Evolutionary conservation across 2,888 invertebrate species (phyloP), one percentile per base, ranked within the genome.

Genomic region (Phaedon cochleariae): DNA sequence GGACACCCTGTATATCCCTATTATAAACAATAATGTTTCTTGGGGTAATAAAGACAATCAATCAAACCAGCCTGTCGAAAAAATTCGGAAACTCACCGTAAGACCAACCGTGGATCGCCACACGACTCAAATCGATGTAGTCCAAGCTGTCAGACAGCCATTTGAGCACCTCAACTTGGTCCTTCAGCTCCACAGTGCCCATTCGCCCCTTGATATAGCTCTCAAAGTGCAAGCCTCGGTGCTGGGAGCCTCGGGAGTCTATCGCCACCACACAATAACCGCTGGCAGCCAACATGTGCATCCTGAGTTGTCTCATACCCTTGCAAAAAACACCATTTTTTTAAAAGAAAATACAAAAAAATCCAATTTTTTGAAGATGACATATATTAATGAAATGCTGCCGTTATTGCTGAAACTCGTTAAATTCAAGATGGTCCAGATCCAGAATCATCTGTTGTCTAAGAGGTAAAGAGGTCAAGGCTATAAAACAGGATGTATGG

Each of bases 21-120:
- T n/a, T n/a, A n/a, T n/a, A n/a, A n/a, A n/a, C n/a, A n/a, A n/a
- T n/a, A n/a, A n/a, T n/a, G n/a, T n/a, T n/a, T n/a, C n/a, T n/a
- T n/a, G n/a, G n/a, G n/a, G n/a, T n/a, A n/a, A n/a, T n/a, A n/a
- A n/a, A n/a, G n/a, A n/a, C n/a, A n/a, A n/a, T n/a, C n/a, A n/a
- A n/a, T n/a, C n/a, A n/a, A n/a, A n/a, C n/a, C n/a, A n/a, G n/a
- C n/a, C n/a, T 20, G 7, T 20, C 20, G 9, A 1, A 21, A 17
- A 37, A 20, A 29, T 29, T 7, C 10, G 9, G 5, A 22, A 18
- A 59, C 83, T 80, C 71, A 86, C 98, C 99, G 80, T 99, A 99
- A 48, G 98, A 98, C 98, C 98, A 99, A 0, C 99, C 99, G 81
- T 97, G 96, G 74, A 99, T 95, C 0, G 96, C 98, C 12, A 99